A percentile compares a stretch with the other conserved stretches of the same genome.
These are phyloP conservation scores for Desoria tigrina DNA, from an alignment of 2,888 invertebrate genomes.

Conservation along the genomic window DNA sequence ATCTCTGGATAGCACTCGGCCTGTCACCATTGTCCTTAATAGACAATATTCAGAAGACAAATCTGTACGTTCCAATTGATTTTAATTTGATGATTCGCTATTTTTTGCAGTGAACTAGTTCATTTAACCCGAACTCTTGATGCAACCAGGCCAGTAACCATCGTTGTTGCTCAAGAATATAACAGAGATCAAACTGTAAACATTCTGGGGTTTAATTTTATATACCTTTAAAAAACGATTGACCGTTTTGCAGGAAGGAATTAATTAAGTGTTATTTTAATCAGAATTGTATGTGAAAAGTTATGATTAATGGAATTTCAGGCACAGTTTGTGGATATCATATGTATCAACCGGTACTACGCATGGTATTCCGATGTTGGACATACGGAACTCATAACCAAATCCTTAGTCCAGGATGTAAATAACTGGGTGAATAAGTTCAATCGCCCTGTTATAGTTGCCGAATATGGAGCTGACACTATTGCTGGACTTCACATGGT, in stretches of 20 bases:
- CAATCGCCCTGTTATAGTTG: constrained; percentile 86
- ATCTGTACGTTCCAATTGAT: constrained; percentile 27
- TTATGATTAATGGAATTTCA: constrained; percentile 57
- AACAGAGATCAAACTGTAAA: constrained; percentile 40
- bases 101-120: constrained; percentile 45
- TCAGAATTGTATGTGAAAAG: too few relatives aligned
- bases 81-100: background rate
- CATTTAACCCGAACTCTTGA: constrained; percentile 40
- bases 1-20: constrained; percentile 39
- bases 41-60: constrained; percentile 35
- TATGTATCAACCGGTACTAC: constrained; percentile 94
- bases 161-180: constrained; percentile 47
- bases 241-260: background rate
- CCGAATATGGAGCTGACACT: constrained; percentile 96
- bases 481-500: constrained; percentile 87
- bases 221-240: background rate
- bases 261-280: too few relatives aligned
- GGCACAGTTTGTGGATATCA: constrained; percentile 79
- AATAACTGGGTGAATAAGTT: constrained; percentile 75
- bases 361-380: constrained; percentile 92
- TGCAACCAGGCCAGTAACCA: constrained; percentile 42
- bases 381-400: constrained; percentile 71
- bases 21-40: constrained; percentile 39
- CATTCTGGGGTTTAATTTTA: background rate
- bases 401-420: constrained; percentile 74